Base-by-base conservation (phyloP, 2,888 invertebrate species). In the Empis stercorea region DNA sequence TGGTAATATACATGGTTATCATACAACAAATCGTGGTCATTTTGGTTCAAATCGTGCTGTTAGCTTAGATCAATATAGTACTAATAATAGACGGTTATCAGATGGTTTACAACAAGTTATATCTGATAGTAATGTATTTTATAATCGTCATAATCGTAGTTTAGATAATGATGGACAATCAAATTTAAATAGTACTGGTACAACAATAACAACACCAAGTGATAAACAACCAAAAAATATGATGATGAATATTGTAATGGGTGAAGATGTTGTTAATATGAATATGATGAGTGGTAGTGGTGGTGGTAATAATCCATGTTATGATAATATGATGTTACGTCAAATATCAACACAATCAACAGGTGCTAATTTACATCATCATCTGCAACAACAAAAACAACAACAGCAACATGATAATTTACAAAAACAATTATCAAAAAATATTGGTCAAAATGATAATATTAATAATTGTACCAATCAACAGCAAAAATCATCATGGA, bases 21-120 rank as follows among this genome's bases (percentile, higher is more conserved):
- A 68, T 51, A 52, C 59, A 49, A 16, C 49, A 34, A 67, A 64
- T 54, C 68, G 69, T 50, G 61, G 63, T 50, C 66, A 68, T 53
- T 70, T 70, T 47, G 62, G 70, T 57, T 66, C 66, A 50, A 68
- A 69, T 56, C 64, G 70, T 6, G 69, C 69, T 32, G 70, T 70
- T 44, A 70, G 70, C 50, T 56, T 70, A 44, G 69, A 70, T 51
- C 69, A 70, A 54, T 70, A 69, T 49, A 68, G 66, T 57, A 63
- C 59, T 44, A 68, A 66, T 52, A 68, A 66, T 57, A 65, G 70
- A 5, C 64, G 68, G 1, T 57, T 67, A 7, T 69, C 69, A 30
- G 70, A 70, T 51, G 69, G 68, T 7, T 53, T 70, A 50, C 69
- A 65, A 14, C 66, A 66, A 55, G 68, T 70, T 47, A 68, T 67